Conservation (phyloP, 2,888 invertebrate genomes). For the Timandra comae region DNA sequence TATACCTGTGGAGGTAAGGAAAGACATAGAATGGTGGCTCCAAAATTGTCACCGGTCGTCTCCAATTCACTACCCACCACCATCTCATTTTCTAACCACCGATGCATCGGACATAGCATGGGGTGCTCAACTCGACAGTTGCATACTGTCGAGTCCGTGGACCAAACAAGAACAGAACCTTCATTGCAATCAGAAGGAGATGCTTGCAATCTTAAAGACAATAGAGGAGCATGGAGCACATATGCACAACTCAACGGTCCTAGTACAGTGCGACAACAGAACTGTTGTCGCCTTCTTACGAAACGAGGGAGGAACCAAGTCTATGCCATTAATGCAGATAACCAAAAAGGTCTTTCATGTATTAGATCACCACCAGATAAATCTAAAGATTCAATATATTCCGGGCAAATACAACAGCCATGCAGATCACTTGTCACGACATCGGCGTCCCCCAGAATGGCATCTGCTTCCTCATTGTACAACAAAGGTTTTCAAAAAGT, state of each 20-base stretch:
- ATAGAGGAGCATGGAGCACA: not conserved
- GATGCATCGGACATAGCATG: conserved; percentile 5
- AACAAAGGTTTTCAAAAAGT: conserved; percentile 1
- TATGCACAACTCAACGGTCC: not conserved
- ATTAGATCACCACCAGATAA: not conserved
- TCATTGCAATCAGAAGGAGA: conserved; percentile 7
- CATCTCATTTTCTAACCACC: conserved; percentile 6
- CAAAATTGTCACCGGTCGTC: not conserved
- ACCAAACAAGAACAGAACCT: not conserved
- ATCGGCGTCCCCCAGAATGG: conserved; percentile 1
- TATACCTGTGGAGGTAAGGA: not conserved
- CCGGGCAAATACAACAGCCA: conserved; percentile 4
- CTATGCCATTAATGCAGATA: not conserved
- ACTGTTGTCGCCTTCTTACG: conserved; percentile 1
- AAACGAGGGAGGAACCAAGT: conserved; percentile 4
- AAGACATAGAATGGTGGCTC: conserved; percentile 2
- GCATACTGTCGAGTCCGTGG: not conserved
- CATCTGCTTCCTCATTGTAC: conserved; percentile 1
- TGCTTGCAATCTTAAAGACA: conserved; percentile 1
- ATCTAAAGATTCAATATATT: not conserved
- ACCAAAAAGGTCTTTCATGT: not conserved
- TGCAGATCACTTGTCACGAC: conserved; percentile 1
- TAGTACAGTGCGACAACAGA: conserved; percentile 6
- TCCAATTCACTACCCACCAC: conserved; percentile 1
- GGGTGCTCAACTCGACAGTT: conserved; percentile 5